Evolutionary conservation across 2,888 invertebrate species (phyloP).

Genomic region (Gortyna flavago): DNA sequence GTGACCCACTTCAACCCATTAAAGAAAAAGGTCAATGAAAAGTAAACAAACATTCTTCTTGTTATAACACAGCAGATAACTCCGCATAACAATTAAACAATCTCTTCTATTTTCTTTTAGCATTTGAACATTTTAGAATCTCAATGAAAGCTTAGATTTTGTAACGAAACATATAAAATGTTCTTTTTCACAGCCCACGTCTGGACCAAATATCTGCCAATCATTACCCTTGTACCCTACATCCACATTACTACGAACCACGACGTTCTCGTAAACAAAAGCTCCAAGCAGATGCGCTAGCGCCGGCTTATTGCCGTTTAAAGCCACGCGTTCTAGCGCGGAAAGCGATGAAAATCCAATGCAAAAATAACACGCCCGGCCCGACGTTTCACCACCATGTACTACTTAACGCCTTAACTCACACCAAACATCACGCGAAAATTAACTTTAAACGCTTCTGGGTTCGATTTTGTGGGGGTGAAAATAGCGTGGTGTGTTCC

Average conservation of each 20-base stretch:
- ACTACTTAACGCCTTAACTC: constrained; percentile 68
- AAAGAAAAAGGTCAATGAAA: constrained; percentile 36
- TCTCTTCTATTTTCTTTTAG: constrained; percentile 3
- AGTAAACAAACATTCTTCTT: constrained; percentile 48
- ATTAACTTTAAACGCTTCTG: constrained; percentile 59
- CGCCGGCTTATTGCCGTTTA: constrained; percentile 85
- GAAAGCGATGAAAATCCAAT: constrained; percentile 85
- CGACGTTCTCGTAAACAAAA: constrained; percentile 80
- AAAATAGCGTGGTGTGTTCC: constrained; percentile 68
- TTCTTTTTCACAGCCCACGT: constrained; percentile 7
- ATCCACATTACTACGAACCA: constrained; percentile 65
- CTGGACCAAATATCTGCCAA: constrained; percentile 26
- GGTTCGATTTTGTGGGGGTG: constrained; percentile 48
- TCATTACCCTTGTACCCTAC: constrained; percentile 49
- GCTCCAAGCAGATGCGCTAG: constrained; percentile 72
- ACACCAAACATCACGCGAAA: constrained; percentile 57
- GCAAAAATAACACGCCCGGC: constrained; percentile 87
- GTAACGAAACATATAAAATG: constrained; percentile 9
- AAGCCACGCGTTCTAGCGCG: constrained; percentile 82
- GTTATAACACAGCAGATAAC: constrained; percentile 8
- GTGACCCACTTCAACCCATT: constrained; percentile 40
- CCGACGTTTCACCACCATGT: constrained; percentile 78
- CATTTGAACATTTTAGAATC: constrained; percentile 26
- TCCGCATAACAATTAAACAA: background rate
- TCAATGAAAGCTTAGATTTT: constrained; percentile 6